Evolutionary conservation across 2,113 vertebrate species (phyloP).

Genomic region (Mungos mungo): DNA sequence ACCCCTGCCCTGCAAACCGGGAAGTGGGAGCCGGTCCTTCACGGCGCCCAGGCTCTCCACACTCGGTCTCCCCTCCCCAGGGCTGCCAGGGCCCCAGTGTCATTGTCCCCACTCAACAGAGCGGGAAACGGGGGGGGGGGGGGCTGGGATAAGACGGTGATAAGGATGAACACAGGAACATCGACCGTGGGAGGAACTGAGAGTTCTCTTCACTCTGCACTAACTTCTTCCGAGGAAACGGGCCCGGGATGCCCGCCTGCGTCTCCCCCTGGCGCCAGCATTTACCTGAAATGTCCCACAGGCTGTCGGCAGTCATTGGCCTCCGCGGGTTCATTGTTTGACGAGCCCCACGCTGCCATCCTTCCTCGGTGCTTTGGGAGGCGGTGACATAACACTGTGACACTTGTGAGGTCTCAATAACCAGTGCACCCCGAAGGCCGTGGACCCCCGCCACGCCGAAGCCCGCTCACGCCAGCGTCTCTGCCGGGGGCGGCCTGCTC

Average conservation of each 20-base stretch:
- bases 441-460: not conserved
- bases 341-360: not conserved
- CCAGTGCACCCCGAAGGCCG: slow-evolving; percentile 70
- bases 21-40: too few species aligned
- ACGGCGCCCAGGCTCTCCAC: too few species aligned
- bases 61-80: too few species aligned
- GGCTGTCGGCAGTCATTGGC: not conserved
- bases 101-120: too few species aligned
- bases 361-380: not conserved
- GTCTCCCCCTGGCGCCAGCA: rapidly evolving
- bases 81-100: too few species aligned
- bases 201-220: not conserved
- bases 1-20: too few species aligned
- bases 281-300: rapidly evolving
- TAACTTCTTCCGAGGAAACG: not conserved
- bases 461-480: not conserved
- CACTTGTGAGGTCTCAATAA: slow-evolving; percentile 48
- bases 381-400: slow-evolving; percentile 51
- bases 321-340: not conserved
- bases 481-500: slow-evolving; percentile 52
- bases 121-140: too few species aligned
- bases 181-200: rapidly evolving
- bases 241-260: rapidly evolving
- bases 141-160: too few species aligned
- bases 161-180: not conserved